Base-by-base conservation (phyloP, 1,140 invertebrate species). In the Brachionus plicatilis region DNA sequence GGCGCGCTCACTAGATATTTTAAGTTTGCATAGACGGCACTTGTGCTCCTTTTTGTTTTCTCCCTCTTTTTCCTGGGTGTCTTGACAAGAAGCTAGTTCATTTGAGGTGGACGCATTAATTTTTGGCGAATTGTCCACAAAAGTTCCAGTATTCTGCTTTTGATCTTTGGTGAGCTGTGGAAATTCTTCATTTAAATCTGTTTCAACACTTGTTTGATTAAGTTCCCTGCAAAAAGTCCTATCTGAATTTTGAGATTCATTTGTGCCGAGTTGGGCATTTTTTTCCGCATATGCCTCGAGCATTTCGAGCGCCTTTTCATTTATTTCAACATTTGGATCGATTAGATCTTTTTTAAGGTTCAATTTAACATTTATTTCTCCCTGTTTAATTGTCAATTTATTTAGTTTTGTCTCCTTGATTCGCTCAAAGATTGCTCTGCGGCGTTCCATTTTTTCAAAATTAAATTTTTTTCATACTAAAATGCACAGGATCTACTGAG, bases 251-350 rank as follows among this genome's bases (percentile, higher is more conserved):
- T 53, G n/a, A 6, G 6, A 14, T 29, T 53, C 72, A 33, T 29
- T 50, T 6, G 8, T 41, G 14, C 4, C 9, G 4, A 12, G 12
- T 50, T 76, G 11, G 27, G 43, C 9, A 14, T 20, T 50, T 11
- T 24, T 76, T 50, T 14, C 17, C 27, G 43, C 43, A 50, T 76
- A 76, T 20, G 12, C 45, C 20, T 76, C 72, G 12, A 76, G 72
- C 72, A 76, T 76, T 50, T 53, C 72, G 11, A 76, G 45, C 11
- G 45, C 72, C 33, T 76, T 76, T 27, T 76, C 72, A 14, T 41
- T 76, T 24, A 76, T 76, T 76, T 76, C 72, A 50, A 76, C 72
- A 76, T 50, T 50, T 0, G 72, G 43, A 76, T 76, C 43, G n/a
- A 76, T 29, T 3, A 76, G 27, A 76, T 76, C 72, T 29, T 27